Conservation (phyloP, 2,888 invertebrate genomes). For the Noctua janthe region DNA sequence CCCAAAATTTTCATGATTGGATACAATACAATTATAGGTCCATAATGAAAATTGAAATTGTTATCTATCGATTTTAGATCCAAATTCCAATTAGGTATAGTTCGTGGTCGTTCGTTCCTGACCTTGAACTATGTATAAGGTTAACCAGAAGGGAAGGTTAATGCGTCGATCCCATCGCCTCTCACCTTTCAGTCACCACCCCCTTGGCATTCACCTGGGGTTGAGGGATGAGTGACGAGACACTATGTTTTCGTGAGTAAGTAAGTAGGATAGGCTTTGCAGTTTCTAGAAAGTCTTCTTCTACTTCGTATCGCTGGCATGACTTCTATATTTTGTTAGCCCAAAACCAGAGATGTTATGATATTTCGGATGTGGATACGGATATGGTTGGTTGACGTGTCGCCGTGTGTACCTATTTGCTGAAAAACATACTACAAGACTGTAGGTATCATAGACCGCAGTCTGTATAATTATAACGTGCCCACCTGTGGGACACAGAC, state of each 20-base stretch:
- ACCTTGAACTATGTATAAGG: conserved; percentile 25
- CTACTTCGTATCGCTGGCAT: too few species aligned
- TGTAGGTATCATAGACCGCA: background rate
- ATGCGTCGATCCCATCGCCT: background rate
- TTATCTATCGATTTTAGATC: conserved; percentile 25
- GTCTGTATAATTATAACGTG: too few species aligned
- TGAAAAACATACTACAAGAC: background rate
- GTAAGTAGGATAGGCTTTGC: background rate
- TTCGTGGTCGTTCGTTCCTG: conserved; percentile 13
- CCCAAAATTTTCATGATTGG: background rate
- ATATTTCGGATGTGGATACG: too few species aligned
- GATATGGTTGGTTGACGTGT: too few species aligned
- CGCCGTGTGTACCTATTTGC: background rate
- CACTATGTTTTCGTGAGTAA: background rate
- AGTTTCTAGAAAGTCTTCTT: background rate
- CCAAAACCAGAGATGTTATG: too few species aligned
- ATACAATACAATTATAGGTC: background rate
- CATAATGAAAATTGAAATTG: background rate
- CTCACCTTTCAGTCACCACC: conserved; percentile 8
- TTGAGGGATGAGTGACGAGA: background rate
- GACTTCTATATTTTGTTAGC: too few species aligned
- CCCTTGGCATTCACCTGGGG: conserved; percentile 12
- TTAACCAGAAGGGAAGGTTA: conserved; percentile 32
- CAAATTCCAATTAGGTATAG: conserved; percentile 24
- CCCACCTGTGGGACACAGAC: too few species aligned